These are phyloP conservation scores for Andrena haemorrhoa DNA, from an alignment of 2,888 invertebrate genomes.

Conservation along the genomic window DNA sequence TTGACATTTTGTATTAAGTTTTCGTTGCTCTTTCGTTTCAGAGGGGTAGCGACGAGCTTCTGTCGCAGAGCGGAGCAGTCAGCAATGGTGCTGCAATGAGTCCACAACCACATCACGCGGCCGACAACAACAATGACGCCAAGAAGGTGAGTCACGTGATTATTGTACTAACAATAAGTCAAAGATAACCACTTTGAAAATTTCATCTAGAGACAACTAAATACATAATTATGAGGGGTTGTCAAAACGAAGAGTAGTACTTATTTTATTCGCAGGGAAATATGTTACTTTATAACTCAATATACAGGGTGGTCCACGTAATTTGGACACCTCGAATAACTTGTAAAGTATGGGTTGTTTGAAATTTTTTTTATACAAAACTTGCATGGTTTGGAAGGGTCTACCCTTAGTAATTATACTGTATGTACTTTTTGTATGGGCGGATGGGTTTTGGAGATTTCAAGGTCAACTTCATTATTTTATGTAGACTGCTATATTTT, in stretches of 20 bases:
- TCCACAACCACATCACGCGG: constrained; percentile 90
- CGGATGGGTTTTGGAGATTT: no score
- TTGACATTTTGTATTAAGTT: neutral
- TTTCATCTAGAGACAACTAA: neutral
- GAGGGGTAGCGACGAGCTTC: constrained; percentile 99
- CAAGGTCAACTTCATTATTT: no score
- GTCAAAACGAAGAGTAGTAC: neutral
- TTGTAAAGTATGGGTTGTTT: no score
- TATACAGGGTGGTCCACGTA: no score
- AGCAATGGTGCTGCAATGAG: constrained; percentile 97
- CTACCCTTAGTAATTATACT: no score
- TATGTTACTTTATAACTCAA: no score
- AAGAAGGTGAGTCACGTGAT: constrained; percentile 92
- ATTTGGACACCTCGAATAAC: no score
- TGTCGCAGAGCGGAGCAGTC: constrained; percentile 96
- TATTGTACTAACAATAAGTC: neutral
- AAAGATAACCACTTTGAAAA: neutral
- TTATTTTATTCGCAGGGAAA: neutral
- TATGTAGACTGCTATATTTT: no score
- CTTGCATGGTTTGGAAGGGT: no score
- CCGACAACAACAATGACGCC: constrained; percentile 98
- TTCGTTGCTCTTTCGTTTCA: constrained; percentile 86
- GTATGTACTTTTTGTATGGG: no score
- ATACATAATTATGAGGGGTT: neutral
- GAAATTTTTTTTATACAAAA: no score